Percentiles rank a stretch among this genome's conserved stretches.
Evolutionary conservation across 2,797 vertebrate genomes (phyloP).

Genomic region (Rhynchonycteris naso): DNA sequence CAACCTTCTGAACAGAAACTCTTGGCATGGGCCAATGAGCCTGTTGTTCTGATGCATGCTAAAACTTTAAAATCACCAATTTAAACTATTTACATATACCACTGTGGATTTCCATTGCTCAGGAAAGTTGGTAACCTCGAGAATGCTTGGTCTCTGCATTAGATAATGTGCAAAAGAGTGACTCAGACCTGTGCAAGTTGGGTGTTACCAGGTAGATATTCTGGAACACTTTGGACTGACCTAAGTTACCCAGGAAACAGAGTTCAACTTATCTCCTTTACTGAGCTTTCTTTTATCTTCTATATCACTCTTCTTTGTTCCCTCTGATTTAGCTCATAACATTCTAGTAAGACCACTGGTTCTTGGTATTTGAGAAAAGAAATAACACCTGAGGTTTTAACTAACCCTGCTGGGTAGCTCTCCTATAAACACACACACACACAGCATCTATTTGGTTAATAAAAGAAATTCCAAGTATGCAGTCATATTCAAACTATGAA

Average conservation of each 20-base stretch:
- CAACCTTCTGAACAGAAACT: not conserved
- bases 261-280: not conserved
- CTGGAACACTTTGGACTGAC: not conserved
- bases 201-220: not conserved
- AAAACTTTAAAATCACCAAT: not conserved
- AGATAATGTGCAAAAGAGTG: conserved; percentile 24
- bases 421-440: not conserved
- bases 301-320: not conserved
- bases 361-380: not conserved
- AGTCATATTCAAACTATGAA: conserved; percentile 41
- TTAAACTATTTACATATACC: not conserved
- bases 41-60: not conserved
- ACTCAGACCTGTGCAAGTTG: not conserved
- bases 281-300: not conserved
- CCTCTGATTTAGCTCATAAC: not conserved
- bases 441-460: not conserved
- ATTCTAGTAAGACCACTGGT: not conserved
- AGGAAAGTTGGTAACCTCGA: not conserved
- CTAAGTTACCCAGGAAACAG: not conserved
- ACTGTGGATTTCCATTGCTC: not conserved
- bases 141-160: not conserved
- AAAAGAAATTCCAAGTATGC: conserved; percentile 45
- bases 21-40: not conserved
- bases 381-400: conserved; percentile 21
- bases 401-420: not conserved